Base-by-base conservation (phyloP, 1,140 invertebrate genomes). In the Brachionus paranguensis region DNA sequence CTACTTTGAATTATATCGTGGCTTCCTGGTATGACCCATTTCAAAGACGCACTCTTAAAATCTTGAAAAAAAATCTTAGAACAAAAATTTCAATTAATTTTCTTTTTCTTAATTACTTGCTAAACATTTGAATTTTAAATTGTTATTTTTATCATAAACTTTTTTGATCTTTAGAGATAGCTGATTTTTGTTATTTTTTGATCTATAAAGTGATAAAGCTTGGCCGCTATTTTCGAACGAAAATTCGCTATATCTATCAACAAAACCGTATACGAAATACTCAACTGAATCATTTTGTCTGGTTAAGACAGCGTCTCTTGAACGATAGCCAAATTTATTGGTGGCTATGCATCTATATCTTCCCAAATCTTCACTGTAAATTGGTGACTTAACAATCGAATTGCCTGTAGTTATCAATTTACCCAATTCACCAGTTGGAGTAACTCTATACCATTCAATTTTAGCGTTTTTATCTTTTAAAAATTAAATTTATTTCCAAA, bases 251-350 rank as follows among this genome's bases (percentile, higher is more conserved):
- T 20, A 43, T 72, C 41, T 72, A 20, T 72, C 68, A 41, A 76
- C 43, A 76, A 50, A 76, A 50, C 72, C 72, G 27, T 37, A 76
- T 27, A 76, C 72, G 14, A 76, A 76, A 50, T 50, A 76, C 27
- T 76, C 72, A 76, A 76, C 72, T 29, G 41, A 27, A 76, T 76
- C 72, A 76, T 76, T 76, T 76, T 76, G 72, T 47, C 29, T 76
- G 3, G 72, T 50, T 24, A 76, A 50, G 50, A 76, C 27, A 53
- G 72, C 72, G 43, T 76, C 72, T 53, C 45, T 47, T 50, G 27
- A 76, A 14, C 72, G 17, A 76, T 47, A 76, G 4, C 72, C 72
- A 76, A 50, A 76, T 50, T 76, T 1, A 50, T 76, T 76, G 3
- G 17, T 50, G 33, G 72, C 72, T 12, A 76, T 50, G 20, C 72